Percentiles rank a stretch among this genome's conserved stretches.
phyloP scores from a whole-genome alignment of 2,888 invertebrate species.

The Aromia moschata region DNA sequence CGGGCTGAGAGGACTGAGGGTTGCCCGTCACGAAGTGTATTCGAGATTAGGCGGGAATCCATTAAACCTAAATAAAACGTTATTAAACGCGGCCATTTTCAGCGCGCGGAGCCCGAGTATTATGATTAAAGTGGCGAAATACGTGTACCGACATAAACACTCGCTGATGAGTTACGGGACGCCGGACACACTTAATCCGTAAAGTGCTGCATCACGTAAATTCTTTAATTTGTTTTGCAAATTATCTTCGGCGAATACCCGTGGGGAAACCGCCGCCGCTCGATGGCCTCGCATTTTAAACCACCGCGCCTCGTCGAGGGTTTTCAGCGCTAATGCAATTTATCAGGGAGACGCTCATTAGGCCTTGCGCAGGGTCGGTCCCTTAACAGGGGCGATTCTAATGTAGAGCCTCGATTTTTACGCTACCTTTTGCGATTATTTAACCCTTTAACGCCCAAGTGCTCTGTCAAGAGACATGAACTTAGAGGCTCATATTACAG shows the following conservation, averaged over 20 bases:
- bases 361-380: no score
- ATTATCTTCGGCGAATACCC: constrained; percentile 52
- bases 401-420: no score
- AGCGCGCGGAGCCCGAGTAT: constrained; percentile 11
- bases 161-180: constrained; percentile 38
- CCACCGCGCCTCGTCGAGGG: no score
- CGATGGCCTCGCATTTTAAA: background rate
- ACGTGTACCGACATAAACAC: constrained; percentile 38
- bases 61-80: constrained; percentile 4
- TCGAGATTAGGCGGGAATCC: background rate
- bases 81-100: constrained; percentile 10
- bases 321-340: no score
- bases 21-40: background rate
- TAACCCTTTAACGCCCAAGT: no score
- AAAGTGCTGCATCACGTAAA: constrained; percentile 61
- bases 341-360: no score
- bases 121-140: constrained; percentile 35
- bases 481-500: no score
- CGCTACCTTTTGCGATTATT: no score
- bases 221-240: constrained; percentile 62
- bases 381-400: no score
- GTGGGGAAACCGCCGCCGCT: constrained; percentile 33
- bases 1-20: background rate
- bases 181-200: constrained; percentile 56
- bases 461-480: no score